A percentile compares a stretch with the other conserved stretches of the same genome.
Evolutionary conservation across 35 echinoderm and acorn worm genomes (phyloP).

Genomic region (Lytechinus variegatus): DNA sequence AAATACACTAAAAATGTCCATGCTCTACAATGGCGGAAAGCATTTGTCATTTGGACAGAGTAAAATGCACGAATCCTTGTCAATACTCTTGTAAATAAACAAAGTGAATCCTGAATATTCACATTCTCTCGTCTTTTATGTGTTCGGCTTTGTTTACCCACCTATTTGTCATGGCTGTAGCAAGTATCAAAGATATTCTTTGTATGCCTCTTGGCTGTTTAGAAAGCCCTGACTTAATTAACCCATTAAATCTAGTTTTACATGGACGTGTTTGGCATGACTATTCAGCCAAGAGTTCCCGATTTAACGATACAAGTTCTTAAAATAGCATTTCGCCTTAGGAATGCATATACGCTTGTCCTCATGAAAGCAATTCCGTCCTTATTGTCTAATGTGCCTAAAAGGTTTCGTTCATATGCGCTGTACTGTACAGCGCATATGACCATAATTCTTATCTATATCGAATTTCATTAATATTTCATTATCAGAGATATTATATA

Average conservation of each 20-base stretch:
- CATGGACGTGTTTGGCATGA: background rate
- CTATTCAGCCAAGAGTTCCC: background rate
- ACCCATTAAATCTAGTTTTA: background rate
- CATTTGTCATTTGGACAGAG: background rate
- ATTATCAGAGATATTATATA: too few species aligned
- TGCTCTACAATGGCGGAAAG: background rate
- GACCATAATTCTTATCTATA: too few species aligned
- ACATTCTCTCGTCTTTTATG: background rate
- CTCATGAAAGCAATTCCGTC: background rate
- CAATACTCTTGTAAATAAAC: background rate
- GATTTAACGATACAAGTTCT: background rate
- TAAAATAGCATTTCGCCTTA: too few species aligned
- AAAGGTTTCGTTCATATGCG: background rate
- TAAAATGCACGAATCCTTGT: background rate
- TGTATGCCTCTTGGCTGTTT: background rate
- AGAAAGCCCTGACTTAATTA: background rate
- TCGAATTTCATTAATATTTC: too few species aligned
- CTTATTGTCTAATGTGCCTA: background rate
- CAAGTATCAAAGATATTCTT: background rate
- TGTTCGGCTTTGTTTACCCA: background rate
- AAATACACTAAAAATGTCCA: background rate
- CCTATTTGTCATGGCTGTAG: background rate
- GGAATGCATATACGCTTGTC: background rate
- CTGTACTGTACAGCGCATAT: too few species aligned
- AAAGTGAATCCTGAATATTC: background rate